A percentile compares a stretch with the other conserved stretches of the same genome.
Evolutionary conservation across 1,140 invertebrate genomes (phyloP).

Genomic region (Sarcophaga peregrina): DNA sequence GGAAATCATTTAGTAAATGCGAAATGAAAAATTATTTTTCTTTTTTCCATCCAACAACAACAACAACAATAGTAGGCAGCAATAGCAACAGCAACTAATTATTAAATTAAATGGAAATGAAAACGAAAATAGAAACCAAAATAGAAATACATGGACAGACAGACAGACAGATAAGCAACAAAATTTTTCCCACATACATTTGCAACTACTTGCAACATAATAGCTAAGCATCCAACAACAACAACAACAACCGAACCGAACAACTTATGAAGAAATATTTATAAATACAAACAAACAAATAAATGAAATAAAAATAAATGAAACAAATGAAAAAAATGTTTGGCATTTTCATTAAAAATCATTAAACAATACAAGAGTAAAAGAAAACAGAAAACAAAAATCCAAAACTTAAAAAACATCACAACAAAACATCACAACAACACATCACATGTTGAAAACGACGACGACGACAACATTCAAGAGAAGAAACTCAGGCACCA

Average conservation of each 20-base stretch:
- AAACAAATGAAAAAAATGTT: conserved; percentile 11
- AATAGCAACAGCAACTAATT: neutral
- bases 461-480: neutral
- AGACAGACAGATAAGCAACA: neutral
- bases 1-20: neutral
- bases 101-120: conserved; percentile 23
- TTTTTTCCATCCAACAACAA: neutral
- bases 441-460: neutral
- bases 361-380: neutral
- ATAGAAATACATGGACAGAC: no score
- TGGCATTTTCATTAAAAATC: conserved; percentile 16
- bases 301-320: neutral
- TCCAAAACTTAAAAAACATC: no score
- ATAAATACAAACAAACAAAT: neutral
- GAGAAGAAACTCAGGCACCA: neutral
- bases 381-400: neutral
- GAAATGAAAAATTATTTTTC: neutral
- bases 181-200: conserved; percentile 20
- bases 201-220: neutral
- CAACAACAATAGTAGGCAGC: neutral
- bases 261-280: neutral
- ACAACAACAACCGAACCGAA: no score
- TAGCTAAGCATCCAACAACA: neutral
- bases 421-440: neutral
- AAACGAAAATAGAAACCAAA: no score